These are phyloP conservation scores for Taenioides sp. DNA, from an alignment of 2,797 vertebrate species.

Conservation along the genomic window DNA sequence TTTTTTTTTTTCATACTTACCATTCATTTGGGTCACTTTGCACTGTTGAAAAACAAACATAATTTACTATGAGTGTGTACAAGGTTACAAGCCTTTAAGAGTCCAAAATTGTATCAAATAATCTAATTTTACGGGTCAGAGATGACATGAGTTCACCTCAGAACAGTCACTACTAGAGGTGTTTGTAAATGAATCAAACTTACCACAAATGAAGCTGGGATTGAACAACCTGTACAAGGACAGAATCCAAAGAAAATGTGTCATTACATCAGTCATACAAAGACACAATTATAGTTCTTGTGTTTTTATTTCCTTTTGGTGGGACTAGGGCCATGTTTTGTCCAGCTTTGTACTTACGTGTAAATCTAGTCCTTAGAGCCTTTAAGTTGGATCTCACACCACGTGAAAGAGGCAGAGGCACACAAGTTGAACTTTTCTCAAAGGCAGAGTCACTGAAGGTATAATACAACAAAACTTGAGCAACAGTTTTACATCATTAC, in stretches of 20 bases:
- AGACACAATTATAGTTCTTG: not conserved
- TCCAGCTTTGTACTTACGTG: constrained; percentile 17
- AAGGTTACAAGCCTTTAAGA: not conserved
- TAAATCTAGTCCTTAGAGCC: constrained; percentile 31
- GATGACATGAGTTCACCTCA: not conserved
- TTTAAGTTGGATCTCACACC: constrained; percentile 28
- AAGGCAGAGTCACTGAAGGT: constrained; percentile 37
- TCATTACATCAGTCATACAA: constrained; percentile 3
- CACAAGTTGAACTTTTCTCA: constrained; percentile 26
- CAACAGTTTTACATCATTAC: not conserved
- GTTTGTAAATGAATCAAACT: constrained; percentile 2
- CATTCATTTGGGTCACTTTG: constrained; percentile 21
- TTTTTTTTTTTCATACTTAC: constrained; percentile 31
- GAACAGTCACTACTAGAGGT: not conserved
- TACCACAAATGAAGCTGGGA: constrained; percentile 26
- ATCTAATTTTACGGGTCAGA: not conserved
- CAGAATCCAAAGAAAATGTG: not conserved
- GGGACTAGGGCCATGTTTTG: not conserved
- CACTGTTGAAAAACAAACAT: constrained; percentile 35
- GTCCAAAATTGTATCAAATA: no score
- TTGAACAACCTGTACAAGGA: constrained; percentile 36
- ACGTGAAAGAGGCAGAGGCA: constrained; percentile 10
- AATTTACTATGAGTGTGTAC: constrained; percentile 11
- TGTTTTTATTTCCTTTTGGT: not conserved
- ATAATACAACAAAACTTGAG: constrained; percentile 13